phyloP scores from a whole-genome alignment of 2,797 vertebrate species.

The Semotilus atromaculatus region DNA sequence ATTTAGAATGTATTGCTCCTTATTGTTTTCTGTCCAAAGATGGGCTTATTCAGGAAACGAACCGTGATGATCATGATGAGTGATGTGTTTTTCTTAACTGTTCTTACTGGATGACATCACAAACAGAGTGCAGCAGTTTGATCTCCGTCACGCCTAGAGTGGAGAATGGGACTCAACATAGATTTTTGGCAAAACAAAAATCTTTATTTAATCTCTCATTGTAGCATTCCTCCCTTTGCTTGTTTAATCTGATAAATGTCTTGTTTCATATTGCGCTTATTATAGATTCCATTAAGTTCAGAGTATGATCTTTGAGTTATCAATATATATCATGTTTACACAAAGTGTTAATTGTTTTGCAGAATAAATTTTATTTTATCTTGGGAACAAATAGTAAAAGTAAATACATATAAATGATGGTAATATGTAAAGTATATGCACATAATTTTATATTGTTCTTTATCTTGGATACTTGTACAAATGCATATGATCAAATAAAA shows the following conservation, averaged over 20 bases:
- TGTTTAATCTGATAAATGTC: not conserved
- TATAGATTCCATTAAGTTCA: not conserved
- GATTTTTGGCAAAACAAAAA: not conserved
- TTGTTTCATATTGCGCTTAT: not conserved
- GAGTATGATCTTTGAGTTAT: slow-evolving; percentile 10
- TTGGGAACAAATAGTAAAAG: slow-evolving; percentile 45
- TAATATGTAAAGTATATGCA: slow-evolving; percentile 40
- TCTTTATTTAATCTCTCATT: not conserved
- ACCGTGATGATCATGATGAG: not conserved
- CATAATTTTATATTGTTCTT: slow-evolving; percentile 38
- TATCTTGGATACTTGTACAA: slow-evolving; percentile 58
- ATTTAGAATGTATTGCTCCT: not conserved
- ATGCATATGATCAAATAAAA: slow-evolving; percentile 48
- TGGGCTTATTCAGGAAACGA: not conserved
- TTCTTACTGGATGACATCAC: slow-evolving; percentile 85
- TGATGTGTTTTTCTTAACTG: slow-evolving; percentile 78
- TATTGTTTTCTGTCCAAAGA: not conserved
- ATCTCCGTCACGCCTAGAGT: slow-evolving; percentile 70
- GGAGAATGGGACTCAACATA: not conserved
- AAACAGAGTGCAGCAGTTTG: slow-evolving; percentile 80
- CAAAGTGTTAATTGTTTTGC: slow-evolving; percentile 21
- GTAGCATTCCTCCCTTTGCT: not conserved
- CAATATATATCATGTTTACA: not conserved
- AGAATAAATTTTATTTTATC: slow-evolving; percentile 40
- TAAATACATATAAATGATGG: not conserved